A percentile compares a stretch with the other conserved stretches of the same genome.
phyloP scores from a whole-genome alignment of 2,888 invertebrate species.

The Tetragonula carbonaria region DNA sequence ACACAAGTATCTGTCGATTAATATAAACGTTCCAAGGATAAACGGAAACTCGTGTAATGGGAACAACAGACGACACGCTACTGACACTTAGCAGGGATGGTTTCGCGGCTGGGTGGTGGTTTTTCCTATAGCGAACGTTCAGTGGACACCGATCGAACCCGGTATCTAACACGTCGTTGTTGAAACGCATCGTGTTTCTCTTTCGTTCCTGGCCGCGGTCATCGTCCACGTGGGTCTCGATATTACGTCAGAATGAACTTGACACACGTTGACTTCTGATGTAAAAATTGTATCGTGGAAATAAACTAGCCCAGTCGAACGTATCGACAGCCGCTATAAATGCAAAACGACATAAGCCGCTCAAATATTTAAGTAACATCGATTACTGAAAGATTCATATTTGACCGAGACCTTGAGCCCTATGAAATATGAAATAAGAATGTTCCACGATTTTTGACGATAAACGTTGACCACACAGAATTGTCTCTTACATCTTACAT shows the following conservation, averaged over 20 bases:
- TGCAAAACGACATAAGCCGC: background rate
- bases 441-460: background rate
- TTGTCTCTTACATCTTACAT: background rate
- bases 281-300: background rate
- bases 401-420: constrained; percentile 17
- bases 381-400: constrained; percentile 28
- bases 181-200: constrained; percentile 16
- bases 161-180: constrained; percentile 15
- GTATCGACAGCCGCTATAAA: background rate
- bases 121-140: constrained; percentile 62
- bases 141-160: constrained; percentile 71
- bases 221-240: constrained; percentile 63
- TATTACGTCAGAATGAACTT: constrained; percentile 61
- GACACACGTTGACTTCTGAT: constrained; percentile 42
- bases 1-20: background rate
- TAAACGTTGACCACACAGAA: background rate
- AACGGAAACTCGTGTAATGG: constrained; percentile 60
- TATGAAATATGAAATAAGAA: constrained; percentile 5
- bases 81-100: constrained; percentile 71
- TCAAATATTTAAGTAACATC: constrained; percentile 34
- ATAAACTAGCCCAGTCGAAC: constrained; percentile 7
- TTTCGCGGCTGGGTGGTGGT: constrained; percentile 68
- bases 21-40: background rate
- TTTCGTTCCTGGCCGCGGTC: constrained; percentile 46
- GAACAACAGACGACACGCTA: constrained; percentile 70